Conservation (phyloP, 2,888 invertebrate genomes). For the Trissolcus japonicus region DNA sequence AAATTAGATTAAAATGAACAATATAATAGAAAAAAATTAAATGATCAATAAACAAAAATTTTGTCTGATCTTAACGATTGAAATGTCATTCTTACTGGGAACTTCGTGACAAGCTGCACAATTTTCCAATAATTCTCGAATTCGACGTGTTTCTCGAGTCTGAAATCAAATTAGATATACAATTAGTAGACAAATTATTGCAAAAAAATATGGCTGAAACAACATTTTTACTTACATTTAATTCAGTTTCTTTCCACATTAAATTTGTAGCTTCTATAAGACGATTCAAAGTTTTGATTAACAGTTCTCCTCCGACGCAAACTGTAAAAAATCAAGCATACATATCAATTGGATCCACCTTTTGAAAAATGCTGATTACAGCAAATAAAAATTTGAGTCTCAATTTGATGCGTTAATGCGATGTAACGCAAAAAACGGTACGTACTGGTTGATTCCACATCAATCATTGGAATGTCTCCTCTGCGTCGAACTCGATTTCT, state of each 20-base stretch:
- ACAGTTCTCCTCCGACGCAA: slow-evolving; percentile 77
- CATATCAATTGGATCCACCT: background rate
- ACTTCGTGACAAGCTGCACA: slow-evolving; percentile 83
- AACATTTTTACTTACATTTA: slow-evolving; percentile 69
- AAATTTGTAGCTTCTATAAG: slow-evolving; percentile 82
- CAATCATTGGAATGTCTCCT: slow-evolving; percentile 79
- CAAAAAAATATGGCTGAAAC: background rate
- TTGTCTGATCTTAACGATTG: background rate
- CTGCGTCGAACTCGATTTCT: slow-evolving; percentile 74
- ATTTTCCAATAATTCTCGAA: slow-evolving; percentile 85
- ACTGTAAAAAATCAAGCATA: slow-evolving; percentile 60
- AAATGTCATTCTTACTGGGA: slow-evolving; percentile 58
- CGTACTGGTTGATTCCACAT: slow-evolving; percentile 48
- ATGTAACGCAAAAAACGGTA: background rate
- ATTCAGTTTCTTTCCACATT: slow-evolving; percentile 83
- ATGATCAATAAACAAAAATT: background rate
- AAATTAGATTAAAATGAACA: background rate
- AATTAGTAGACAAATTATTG: slow-evolving; percentile 1
- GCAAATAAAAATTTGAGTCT: background rate
- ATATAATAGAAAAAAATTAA: background rate
- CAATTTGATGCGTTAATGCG: background rate
- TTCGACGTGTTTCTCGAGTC: slow-evolving; percentile 81
- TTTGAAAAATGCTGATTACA: background rate
- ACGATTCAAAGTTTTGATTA: slow-evolving; percentile 82
- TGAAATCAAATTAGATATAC: slow-evolving; percentile 62